Evolutionary conservation across 92 coral and sea anemone species (phyloP).

Genomic region (Zoanthus gigantus): DNA sequence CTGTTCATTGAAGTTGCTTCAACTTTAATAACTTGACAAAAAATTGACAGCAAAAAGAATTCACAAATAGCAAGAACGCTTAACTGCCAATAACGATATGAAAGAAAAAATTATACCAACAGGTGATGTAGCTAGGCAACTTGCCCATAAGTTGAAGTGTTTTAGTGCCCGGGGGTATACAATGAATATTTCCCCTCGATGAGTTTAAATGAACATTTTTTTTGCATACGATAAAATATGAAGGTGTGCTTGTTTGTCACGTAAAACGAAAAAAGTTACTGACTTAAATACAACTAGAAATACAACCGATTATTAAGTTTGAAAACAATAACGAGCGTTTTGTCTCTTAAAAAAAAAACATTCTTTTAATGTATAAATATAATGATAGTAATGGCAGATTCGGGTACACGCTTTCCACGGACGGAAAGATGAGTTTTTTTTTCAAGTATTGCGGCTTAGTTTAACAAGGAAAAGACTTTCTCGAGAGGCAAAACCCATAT

Average conservation of each 20-base stretch:
- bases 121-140: not conserved
- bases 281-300: not conserved
- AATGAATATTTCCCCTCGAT: not conserved
- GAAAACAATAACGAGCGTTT: not conserved
- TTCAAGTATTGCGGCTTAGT: not conserved
- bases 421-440: not conserved
- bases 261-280: not conserved
- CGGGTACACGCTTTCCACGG: not conserved
- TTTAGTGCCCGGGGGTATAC: not conserved
- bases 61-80: not conserved
- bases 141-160: not conserved
- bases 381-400: not conserved
- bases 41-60: not conserved
- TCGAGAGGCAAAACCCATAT: not conserved
- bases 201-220: not conserved
- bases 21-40: constrained; percentile 9
- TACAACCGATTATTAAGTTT: not conserved
- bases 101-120: not conserved
- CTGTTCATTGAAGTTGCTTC: not conserved
- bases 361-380: not conserved
- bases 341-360: not conserved
- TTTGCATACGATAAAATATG: not conserved
- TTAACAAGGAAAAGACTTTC: not conserved
- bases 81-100: not conserved
- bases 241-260: not conserved